Evolutionary conservation across 2,888 invertebrate species (phyloP), one percentile per base, ranked within the genome.

Genomic region (Drosophila fungiperda): DNA sequence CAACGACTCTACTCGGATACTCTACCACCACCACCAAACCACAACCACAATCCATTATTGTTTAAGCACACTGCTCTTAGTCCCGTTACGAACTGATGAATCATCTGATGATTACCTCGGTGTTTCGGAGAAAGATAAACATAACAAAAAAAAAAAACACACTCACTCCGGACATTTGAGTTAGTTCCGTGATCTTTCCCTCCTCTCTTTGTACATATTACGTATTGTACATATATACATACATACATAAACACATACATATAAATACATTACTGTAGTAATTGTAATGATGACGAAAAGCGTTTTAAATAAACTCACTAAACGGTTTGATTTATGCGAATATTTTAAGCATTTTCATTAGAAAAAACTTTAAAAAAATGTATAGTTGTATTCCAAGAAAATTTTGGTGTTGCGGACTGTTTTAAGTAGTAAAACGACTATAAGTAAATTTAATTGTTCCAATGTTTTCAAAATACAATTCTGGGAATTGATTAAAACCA

Each of bases 211-310:
- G 68, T 78, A 76, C 53, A 79, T 73, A 69, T 40, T 53, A 64
- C 9, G 42, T 73, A 68, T 80, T 77, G 74, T 79, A 68, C 35
- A 61, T 50, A 55, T 29, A 5, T 29, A 29, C 29, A 29, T 26
- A 26, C 52, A 62, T 79, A 69, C 42, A 62, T 23, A 42, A 8
- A 80, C 76, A 70, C 55, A 59, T 53, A 62, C 38, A 68, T 76
- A 66, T 52, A 60, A 57, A 78, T 23, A 45, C 67, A 49, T 60
- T 76, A 78, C 45, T 50, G 53, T 79, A 84, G 82, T 78, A 77
- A 81, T 90, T 88, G 82, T 85, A 88, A 90, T 80, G 91, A 91
- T 90, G 91, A 91, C 80, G 79, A 90, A 89, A 83, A 76, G 32
- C 60, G 85, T 89, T 78, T 87, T 85, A 83, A 90, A 91, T 90